Percentiles rank a stretch among this genome's conserved stretches.
Conservation (phyloP, 2,888 invertebrate species). For the Drosophila affinis region DNA sequence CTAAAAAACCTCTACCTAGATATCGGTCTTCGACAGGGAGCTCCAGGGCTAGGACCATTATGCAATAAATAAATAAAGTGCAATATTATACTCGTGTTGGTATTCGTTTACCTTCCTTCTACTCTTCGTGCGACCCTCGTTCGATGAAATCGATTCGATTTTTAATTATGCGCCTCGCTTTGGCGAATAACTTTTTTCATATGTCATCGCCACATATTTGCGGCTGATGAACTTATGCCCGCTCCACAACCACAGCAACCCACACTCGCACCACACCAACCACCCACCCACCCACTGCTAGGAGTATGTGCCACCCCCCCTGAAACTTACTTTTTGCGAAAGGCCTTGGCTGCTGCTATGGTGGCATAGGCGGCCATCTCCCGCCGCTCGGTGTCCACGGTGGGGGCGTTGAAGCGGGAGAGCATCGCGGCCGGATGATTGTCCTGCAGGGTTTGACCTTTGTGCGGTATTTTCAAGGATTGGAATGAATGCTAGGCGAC, state of each 20-base stretch:
- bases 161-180: constrained; percentile 46
- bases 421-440: constrained; percentile 83
- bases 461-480: constrained; percentile 20
- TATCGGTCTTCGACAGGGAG: too few relatives aligned
- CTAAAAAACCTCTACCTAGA: too few relatives aligned
- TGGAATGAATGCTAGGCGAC: constrained; percentile 15
- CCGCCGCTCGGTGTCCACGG: constrained; percentile 71
- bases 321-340: constrained; percentile 83
- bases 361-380: constrained; percentile 83
- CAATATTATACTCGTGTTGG: not conserved
- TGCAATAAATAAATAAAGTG: not conserved
- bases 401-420: constrained; percentile 83
- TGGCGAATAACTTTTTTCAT: constrained; percentile 56
- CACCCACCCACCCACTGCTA: not conserved
- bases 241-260: constrained; percentile 8
- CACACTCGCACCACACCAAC: not conserved
- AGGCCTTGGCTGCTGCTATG: constrained; percentile 82
- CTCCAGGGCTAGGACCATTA: too few relatives aligned
- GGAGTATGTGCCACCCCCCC: not conserved
- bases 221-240: constrained; percentile 39
- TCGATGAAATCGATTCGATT: constrained; percentile 35
- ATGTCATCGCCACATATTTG: constrained; percentile 42
- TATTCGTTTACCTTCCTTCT: not conserved
- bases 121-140: constrained; percentile 4
- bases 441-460: constrained; percentile 81